phyloP scores from a whole-genome alignment of 1,140 invertebrate genomes.

The Centruroides sculpturatus region DNA sequence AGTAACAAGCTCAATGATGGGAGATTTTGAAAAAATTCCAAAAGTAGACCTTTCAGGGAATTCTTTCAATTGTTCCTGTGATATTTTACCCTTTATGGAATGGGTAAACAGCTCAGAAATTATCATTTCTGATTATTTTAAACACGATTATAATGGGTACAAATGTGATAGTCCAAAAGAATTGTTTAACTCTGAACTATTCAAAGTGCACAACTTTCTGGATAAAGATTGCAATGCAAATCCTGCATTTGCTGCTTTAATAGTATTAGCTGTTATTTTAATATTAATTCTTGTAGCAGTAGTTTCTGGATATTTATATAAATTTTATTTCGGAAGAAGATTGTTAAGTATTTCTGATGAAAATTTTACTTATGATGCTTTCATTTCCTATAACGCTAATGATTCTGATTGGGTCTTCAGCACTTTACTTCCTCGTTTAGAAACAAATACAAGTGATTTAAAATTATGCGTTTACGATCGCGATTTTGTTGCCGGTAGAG shows the following conservation, averaged over 20 bases:
- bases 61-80: slow-evolving; percentile 32
- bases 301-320: slow-evolving; percentile 34
- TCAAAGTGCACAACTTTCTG: slow-evolving; percentile 15
- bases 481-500: slow-evolving; percentile 45
- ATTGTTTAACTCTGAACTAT: background rate
- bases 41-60: slow-evolving; percentile 34
- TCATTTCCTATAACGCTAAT: slow-evolving; percentile 47
- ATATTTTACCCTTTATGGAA: background rate
- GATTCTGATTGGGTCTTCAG: slow-evolving; percentile 43
- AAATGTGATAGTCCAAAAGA: slow-evolving; percentile 26
- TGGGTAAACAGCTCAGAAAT: background rate
- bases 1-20: slow-evolving; percentile 36
- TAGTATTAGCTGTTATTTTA: slow-evolving; percentile 21
- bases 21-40: slow-evolving; percentile 33
- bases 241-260: slow-evolving; percentile 27
- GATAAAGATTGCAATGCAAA: slow-evolving; percentile 25
- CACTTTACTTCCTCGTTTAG: slow-evolving; percentile 37
- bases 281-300: slow-evolving; percentile 24
- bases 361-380: slow-evolving; percentile 43
- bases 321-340: slow-evolving; percentile 25
- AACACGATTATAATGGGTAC: slow-evolving; percentile 22
- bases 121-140: background rate
- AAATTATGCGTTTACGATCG: slow-evolving; percentile 47
- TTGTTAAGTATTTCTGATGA: background rate
- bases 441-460: slow-evolving; percentile 36